Evolutionary conservation across 2,113 vertebrate genomes (phyloP).

Genomic region (Chloroceryle aenea): DNA sequence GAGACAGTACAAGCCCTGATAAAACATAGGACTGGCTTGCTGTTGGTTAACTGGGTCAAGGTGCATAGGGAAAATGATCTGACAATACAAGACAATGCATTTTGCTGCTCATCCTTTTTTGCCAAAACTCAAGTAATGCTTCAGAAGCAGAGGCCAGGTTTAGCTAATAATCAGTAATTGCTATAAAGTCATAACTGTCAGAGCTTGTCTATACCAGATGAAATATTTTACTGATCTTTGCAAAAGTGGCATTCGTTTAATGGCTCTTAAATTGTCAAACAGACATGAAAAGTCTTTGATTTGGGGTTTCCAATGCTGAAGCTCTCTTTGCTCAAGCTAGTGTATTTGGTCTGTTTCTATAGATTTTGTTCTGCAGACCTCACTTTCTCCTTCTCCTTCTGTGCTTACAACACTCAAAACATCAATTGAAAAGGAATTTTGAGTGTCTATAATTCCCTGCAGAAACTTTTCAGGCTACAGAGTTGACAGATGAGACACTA

Average conservation of each 20-base stretch:
- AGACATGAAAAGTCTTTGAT: neutral
- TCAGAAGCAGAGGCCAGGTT: neutral
- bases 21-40: neutral
- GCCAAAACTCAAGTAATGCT: neutral
- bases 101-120: neutral
- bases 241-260: neutral
- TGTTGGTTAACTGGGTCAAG: neutral
- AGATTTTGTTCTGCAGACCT: neutral
- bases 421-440: neutral
- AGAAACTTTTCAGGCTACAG: slow-evolving; percentile 13
- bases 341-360: neutral
- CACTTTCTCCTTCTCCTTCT: neutral
- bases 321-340: neutral
- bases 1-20: neutral
- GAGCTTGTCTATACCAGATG: neutral
- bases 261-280: neutral
- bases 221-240: neutral
- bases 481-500: slow-evolving; percentile 28
- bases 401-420: neutral
- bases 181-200: neutral
- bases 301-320: neutral
- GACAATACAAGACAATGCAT: neutral
- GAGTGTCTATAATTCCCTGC: slow-evolving; percentile 9
- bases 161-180: neutral
- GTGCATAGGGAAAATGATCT: neutral